Base-by-base conservation (phyloP, 2,797 vertebrate genomes). In the Adrianichthys oophorus region DNA sequence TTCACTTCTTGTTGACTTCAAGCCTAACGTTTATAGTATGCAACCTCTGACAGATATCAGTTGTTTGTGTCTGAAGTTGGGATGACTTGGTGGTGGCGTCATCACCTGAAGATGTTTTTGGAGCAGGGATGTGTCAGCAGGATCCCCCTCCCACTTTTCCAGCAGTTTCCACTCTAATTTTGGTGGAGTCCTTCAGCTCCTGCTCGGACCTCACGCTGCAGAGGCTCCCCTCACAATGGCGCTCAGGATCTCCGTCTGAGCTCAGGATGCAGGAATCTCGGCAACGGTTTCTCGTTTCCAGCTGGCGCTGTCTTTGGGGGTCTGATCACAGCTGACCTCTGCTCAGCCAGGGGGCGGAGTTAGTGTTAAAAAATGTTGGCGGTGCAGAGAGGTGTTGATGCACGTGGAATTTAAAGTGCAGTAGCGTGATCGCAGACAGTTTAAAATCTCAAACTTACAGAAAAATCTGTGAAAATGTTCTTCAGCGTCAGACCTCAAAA, bases 91-190 rank as follows among this genome's bases (percentile, higher is more conserved):
- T 46, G 1, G 4, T 48, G 62, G 53, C 72, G 21, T 70, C 75
- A 64, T 70, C 60, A 61, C 59, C 41, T 0, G 0, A 41, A 77
- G 71, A 73, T 80, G 74, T 81, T 75, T 80, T 81, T 56, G 79
- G 59, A 74, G 18, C 15, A 23, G 60, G 59, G 58, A 76, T 16
- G 41, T 53, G 1, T 75, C 71, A 71, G 56, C 52, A 5, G 32
- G 19, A 44, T 5, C 5, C 26, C 26, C 26, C 26, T 5, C 26
- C 52, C 29, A 4, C 46, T 41, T 51, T 52, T 41, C 32, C 74
- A 19, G 51, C 63, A 74, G 56, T 85, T 86, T 85, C 83, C 85
- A 83, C 52, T 82, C 84, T 85, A 85, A 87, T 83, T 86, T 83
- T 87, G 82, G 82, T 62, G 16, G 40, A 42, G 64, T 21, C 7